Conservation (phyloP, 2,797 vertebrate species). For the Coluber constrictor region DNA sequence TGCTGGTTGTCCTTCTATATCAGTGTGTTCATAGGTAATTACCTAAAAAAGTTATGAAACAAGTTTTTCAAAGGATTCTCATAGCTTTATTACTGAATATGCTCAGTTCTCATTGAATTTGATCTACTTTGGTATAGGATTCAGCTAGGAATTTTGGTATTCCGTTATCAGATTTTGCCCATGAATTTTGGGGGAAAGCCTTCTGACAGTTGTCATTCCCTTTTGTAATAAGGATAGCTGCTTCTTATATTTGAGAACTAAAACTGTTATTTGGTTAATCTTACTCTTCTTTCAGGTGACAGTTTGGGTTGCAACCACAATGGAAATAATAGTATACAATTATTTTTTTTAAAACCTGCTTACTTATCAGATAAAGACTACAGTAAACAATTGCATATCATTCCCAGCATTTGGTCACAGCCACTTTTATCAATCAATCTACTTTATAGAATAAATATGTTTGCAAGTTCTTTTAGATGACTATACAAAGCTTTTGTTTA, state of each 20-base stretch:
- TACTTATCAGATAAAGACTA: background rate
- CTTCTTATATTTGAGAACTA: conserved; percentile 21
- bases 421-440: background rate
- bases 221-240: conserved; percentile 4
- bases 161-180: background rate
- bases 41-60: background rate
- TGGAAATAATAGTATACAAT: background rate
- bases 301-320: background rate
- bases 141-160: background rate
- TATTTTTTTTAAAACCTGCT: background rate
- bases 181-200: background rate
- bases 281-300: conserved; percentile 17
- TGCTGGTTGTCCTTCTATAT: background rate
- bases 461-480: background rate
- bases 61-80: background rate
- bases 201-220: background rate
- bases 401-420: background rate
- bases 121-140: background rate
- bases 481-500: background rate
- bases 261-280: conserved; percentile 20
- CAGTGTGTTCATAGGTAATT: background rate
- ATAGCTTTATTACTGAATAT: background rate
- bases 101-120: background rate
- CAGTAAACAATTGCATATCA: background rate
- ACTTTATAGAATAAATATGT: background rate